phyloP scores from a whole-genome alignment of 2,113 vertebrate genomes.

The Clarias macrocephalus region DNA sequence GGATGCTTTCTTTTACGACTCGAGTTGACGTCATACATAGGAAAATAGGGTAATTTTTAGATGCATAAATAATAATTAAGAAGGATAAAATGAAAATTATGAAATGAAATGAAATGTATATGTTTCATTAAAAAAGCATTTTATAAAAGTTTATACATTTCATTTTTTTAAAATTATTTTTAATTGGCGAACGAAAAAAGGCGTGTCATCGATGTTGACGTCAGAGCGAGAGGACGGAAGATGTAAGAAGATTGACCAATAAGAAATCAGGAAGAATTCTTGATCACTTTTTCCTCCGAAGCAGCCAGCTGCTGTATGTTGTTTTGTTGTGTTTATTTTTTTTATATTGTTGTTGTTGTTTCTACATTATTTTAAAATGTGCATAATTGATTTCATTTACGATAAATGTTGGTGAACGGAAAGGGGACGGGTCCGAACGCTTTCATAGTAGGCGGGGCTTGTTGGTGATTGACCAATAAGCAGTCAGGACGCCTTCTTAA shows the following conservation, averaged over 20 bases:
- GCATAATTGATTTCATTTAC: background rate
- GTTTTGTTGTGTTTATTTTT: background rate
- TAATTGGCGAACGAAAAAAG: no score
- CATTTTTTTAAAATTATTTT: no score
- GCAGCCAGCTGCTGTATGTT: no score
- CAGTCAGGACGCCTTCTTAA: conserved; percentile 2
- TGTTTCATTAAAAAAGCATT: background rate
- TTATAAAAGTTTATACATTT: background rate
- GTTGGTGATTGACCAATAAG: conserved; percentile 28
- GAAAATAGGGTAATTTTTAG: background rate
- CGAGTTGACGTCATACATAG: background rate
- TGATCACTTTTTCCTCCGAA: no score
- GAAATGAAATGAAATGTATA: background rate
- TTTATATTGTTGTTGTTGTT: background rate
- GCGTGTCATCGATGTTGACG: no score
- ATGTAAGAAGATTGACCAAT: no score
- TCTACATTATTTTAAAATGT: no score
- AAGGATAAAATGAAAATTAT: no score
- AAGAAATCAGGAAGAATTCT: no score
- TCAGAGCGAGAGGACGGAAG: no score
- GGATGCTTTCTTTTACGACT: background rate
- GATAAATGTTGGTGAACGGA: background rate
- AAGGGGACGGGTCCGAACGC: background rate
- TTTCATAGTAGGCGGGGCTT: background rate
- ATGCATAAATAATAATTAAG: background rate